A percentile compares a stretch with the other conserved stretches of the same genome.
These are phyloP conservation scores for Tenthredo amoena DNA, from an alignment of 2,888 invertebrate genomes.

Conservation along the genomic window DNA sequence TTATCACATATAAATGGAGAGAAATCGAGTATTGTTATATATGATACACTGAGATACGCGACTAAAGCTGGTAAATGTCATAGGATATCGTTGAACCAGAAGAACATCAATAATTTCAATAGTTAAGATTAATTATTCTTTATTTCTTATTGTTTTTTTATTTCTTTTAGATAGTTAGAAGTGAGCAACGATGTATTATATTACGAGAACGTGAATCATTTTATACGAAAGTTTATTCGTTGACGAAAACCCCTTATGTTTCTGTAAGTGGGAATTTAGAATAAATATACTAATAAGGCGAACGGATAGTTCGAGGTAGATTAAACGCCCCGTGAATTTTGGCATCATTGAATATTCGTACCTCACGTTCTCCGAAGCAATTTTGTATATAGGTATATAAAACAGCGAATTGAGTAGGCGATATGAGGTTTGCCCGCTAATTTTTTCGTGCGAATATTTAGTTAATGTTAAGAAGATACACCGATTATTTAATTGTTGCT, in stretches of 20 bases:
- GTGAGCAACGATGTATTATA: background rate
- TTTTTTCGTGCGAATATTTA: background rate
- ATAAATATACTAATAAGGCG: background rate
- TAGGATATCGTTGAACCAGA: background rate
- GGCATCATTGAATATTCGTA: background rate
- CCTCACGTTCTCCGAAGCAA: background rate
- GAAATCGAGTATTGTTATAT: background rate
- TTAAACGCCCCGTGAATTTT: background rate
- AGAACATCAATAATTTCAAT: background rate
- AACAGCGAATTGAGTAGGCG: background rate
- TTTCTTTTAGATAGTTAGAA: background rate
- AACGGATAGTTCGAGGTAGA: background rate
- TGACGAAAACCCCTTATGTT: too few relatives aligned
- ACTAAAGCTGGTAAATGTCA: background rate
- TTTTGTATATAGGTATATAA: slow-evolving; percentile 1
- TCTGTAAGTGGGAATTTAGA: background rate
- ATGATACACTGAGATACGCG: background rate
- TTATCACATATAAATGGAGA: background rate
- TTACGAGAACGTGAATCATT: background rate
- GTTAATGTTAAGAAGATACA: slow-evolving; percentile 26
- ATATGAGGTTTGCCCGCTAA: background rate
- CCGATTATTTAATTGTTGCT: slow-evolving; percentile 55
- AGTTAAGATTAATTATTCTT: background rate
- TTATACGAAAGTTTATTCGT: background rate
- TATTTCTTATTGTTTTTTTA: background rate